A percentile compares a stretch with the other conserved stretches of the same genome.
These are phyloP conservation scores for Spondyliosoma cantharus DNA, from an alignment of 2,797 vertebrate genomes.

Conservation along the genomic window DNA sequence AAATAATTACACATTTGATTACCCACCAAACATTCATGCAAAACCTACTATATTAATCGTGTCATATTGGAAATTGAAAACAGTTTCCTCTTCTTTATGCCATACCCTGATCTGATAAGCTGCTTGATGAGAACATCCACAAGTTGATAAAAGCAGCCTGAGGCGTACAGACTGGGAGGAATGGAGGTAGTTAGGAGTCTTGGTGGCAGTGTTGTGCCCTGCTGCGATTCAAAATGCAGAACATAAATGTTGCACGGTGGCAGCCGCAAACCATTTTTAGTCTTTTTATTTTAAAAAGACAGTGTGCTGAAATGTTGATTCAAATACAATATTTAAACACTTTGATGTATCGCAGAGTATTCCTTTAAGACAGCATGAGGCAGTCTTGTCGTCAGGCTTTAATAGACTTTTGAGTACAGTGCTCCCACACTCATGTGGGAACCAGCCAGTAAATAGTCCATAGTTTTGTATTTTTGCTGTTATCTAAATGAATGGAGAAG, in stretches of 20 bases:
- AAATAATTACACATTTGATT: background rate
- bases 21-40: background rate
- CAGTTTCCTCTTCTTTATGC: background rate
- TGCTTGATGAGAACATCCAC: background rate
- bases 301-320: background rate
- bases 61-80: background rate
- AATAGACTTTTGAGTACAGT: background rate
- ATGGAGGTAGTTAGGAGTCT: no score
- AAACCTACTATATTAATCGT: background rate
- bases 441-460: background rate
- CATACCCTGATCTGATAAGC: background rate
- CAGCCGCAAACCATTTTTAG: background rate
- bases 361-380: background rate
- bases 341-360: background rate
- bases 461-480: background rate
- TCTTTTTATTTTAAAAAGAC: background rate
- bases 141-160: background rate
- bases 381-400: background rate
- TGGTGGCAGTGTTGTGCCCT: background rate
- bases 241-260: background rate
- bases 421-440: background rate
- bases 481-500: background rate
- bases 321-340: background rate
- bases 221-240: background rate
- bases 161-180: background rate